Evolutionary conservation across 2,888 invertebrate genomes (phyloP).

Genomic region (Dynastes hyllus): DNA sequence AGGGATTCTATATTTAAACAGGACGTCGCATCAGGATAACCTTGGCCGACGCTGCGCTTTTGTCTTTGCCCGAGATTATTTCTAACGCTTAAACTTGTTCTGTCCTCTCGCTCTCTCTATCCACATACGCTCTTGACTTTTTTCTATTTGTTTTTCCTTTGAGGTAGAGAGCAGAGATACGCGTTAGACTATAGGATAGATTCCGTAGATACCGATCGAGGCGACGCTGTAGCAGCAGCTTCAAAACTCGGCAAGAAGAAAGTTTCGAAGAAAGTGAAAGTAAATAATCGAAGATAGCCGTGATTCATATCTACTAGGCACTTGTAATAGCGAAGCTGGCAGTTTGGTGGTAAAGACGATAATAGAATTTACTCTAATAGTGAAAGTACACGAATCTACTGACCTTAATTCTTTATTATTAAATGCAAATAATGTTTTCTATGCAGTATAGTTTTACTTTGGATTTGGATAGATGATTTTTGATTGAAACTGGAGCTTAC

Average conservation of each 20-base stretch:
- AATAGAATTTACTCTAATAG: slow-evolving; percentile 32
- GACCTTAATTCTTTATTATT: slow-evolving; percentile 15
- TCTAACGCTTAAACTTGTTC: slow-evolving; percentile 48
- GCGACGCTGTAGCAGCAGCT: neutral
- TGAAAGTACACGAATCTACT: slow-evolving; percentile 32
- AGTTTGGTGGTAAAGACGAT: slow-evolving; percentile 33
- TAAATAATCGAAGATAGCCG: slow-evolving; percentile 23
- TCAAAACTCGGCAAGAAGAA: slow-evolving; percentile 30
- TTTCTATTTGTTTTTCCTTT: slow-evolving; percentile 28
- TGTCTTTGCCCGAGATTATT: slow-evolving; percentile 53
- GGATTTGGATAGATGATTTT: no score
- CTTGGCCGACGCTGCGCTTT: slow-evolving; percentile 57
- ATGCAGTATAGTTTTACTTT: no score
- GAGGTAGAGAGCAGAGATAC: neutral
- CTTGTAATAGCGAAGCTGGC: neutral
- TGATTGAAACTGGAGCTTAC: no score
- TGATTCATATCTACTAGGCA: neutral
- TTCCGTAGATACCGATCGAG: neutral
- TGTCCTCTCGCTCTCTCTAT: slow-evolving; percentile 26
- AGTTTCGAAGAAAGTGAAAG: slow-evolving; percentile 39
- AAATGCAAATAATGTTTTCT: neutral
- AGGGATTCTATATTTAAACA: slow-evolving; percentile 58
- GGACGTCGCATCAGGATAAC: slow-evolving; percentile 56
- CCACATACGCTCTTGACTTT: slow-evolving; percentile 7
- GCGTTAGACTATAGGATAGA: slow-evolving; percentile 12